Evolutionary conservation across 1,140 invertebrate species (phyloP).

Genomic region (Meteorus sp.): DNA sequence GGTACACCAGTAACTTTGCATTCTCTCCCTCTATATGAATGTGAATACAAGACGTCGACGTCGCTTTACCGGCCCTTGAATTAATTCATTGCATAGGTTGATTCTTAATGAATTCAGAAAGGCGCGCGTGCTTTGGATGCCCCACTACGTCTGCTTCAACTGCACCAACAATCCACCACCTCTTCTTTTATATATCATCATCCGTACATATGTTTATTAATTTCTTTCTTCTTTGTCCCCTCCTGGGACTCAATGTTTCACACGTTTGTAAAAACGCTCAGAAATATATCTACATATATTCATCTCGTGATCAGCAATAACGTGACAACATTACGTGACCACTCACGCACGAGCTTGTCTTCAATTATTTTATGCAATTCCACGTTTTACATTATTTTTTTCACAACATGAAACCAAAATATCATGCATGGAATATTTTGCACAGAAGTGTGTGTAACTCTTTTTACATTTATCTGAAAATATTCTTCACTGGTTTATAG

Average conservation of each 20-base stretch:
- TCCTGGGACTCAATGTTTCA: too few species aligned
- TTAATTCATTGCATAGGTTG: slow-evolving; percentile 54
- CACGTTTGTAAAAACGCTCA: background rate
- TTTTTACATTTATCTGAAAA: background rate
- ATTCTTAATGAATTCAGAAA: slow-evolving; percentile 52
- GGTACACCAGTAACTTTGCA: too few species aligned
- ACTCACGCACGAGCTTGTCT: slow-evolving; percentile 26
- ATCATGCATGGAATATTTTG: background rate
- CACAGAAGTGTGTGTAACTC: background rate
- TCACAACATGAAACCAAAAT: background rate
- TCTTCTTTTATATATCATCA: background rate
- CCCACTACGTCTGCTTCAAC: background rate
- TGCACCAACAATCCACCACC: background rate
- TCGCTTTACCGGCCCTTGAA: slow-evolving; percentile 55
- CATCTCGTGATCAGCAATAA: slow-evolving; percentile 4
- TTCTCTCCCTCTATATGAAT: too few species aligned
- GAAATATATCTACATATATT: background rate
- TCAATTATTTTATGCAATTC: slow-evolving; percentile 41
- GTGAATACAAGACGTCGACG: too few species aligned
- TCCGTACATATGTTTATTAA: too few species aligned
- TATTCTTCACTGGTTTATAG: background rate
- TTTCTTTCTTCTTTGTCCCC: slow-evolving; percentile 1
- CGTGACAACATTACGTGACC: slow-evolving; percentile 19
- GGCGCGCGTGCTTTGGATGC: too few species aligned
- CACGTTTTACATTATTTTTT: slow-evolving; percentile 36